Evolutionary conservation across 2,113 vertebrate species (phyloP).

Genomic region (Thinocorus orbignyianus): DNA sequence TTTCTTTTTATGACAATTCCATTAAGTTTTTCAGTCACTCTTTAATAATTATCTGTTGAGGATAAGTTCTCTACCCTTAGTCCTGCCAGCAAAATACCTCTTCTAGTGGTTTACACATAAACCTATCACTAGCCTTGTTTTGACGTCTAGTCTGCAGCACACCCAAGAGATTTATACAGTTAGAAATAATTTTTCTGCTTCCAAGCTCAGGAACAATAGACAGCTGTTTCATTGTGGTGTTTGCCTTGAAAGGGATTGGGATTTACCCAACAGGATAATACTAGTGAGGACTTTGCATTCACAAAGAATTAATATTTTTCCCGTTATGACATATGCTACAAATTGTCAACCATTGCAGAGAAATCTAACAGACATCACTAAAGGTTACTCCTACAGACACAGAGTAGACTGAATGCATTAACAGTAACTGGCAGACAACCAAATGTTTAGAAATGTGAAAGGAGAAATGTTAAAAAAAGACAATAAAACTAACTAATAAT

Average conservation of each 20-base stretch:
- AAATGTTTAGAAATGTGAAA: not conserved
- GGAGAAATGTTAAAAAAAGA: not conserved
- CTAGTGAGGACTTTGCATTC: not conserved
- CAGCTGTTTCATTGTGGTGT: not conserved
- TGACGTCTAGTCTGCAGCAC: not conserved
- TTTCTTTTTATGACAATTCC: not conserved
- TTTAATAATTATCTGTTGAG: not conserved
- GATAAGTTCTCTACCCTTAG: not conserved
- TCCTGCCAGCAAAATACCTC: not conserved
- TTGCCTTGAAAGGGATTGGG: not conserved
- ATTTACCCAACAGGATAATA: not conserved
- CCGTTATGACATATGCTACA: not conserved
- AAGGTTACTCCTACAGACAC: not conserved
- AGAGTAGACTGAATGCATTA: not conserved
- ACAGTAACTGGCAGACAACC: not conserved
- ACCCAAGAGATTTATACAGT: not conserved
- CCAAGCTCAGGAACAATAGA: not conserved
- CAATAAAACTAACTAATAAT: not conserved
- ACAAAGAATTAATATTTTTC: no score
- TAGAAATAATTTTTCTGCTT: not conserved
- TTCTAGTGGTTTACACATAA: not conserved
- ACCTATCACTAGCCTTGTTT: not conserved
- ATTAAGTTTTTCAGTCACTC: not conserved
- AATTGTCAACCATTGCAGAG: not conserved
- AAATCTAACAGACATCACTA: not conserved